Base-by-base conservation (phyloP, 1,140 invertebrate genomes). In the Anoplophora glabripennis region DNA sequence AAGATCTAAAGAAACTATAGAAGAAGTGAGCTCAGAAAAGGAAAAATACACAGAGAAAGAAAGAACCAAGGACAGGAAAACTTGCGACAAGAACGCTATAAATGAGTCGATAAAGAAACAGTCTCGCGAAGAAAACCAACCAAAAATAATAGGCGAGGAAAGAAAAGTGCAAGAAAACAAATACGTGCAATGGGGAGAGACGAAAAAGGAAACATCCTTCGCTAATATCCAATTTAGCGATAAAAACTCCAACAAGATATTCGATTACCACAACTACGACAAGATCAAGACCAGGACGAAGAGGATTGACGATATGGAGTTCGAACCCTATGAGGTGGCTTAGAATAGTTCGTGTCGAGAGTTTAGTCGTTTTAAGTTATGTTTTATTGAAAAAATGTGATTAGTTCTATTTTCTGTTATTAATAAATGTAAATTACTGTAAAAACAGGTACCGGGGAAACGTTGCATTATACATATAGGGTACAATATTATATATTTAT, bases 251-350 rank as follows among this genome's bases (percentile, higher is more conserved):
- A 52, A 62, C 15, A 53, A 51, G 21, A 64, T 59, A 3, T 68
- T 66, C 49, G 60, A 73, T 59, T 71, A 53, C 36, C 59, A 73
- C 37, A 68, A 71, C 36, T 66, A 70, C 38, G 64, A 72, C 4
- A 64, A 70, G 41, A 15, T 65, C 1, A 65, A 60, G 33, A 44
- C 41, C 5, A 70, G 59, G 52, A 60, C 76, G 4, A 81, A 80
- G 48, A 86, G 87, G 67, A 86, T 86, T 66, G 85, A 86, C 7
- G 89, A 90, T 62, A 91, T 91, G 83, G 87, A 90, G 66, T 91
- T 91, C 59, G 89, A 91, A 74, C 85, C 88, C 59, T 91, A 89
- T 61, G 87, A 90, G 77, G 83, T 91, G 33, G 72, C 72, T 42
- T 65, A 53, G 58, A 60, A 52, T 49, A 15, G 2, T 5, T 2